Evolutionary conservation across 2,888 invertebrate species (phyloP), one percentile per base, ranked within the genome.

Genomic region (Cyclophora punctaria): DNA sequence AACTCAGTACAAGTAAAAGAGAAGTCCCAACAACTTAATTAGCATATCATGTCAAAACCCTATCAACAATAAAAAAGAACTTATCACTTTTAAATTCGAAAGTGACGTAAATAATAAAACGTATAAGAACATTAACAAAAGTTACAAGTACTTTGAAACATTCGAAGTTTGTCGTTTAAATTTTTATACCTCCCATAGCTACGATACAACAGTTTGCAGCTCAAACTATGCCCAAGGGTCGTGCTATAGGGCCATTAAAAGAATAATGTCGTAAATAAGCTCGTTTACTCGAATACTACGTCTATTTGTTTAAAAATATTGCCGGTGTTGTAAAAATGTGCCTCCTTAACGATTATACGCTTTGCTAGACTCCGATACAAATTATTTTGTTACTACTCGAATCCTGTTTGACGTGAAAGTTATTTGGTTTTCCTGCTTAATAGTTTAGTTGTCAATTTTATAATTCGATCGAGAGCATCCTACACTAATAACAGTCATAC

Each of bases 181-280:
- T 80, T 79, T 77, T 80, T 78, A 84, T 83, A 74, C 64, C 73
- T 85, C 86, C 84, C 84, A 73, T 70, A 74, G 80, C 78, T 74
- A 68, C 79, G 79, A 82, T 86, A 77, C 66, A 69, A 80, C 73
- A 77, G 76, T 78, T 83, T 78, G 71, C 72, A 69, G 73, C 69
- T 73, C 65, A 69, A 82, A 84, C 71, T 74, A 72, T 69, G 69
- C 85, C 79, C 82, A 52, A 52, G 83, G 74, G 85, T 66, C 64
- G 60, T 66, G 66, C 75, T 73, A 70, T 60, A 61, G 59, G 64
- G 64, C 74, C 72, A 77, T 79, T 78, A 80, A 76, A 80, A 76
- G 73, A 78, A 78, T 75, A 78, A 81, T 73, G 70, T 72, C 74
- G 75, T 78, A 77, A 80, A 80, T 77, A 79, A 75, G 71, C 72